These are phyloP conservation scores for Gallirallus australis DNA, from an alignment of 2,797 vertebrate genomes.

Conservation along the genomic window DNA sequence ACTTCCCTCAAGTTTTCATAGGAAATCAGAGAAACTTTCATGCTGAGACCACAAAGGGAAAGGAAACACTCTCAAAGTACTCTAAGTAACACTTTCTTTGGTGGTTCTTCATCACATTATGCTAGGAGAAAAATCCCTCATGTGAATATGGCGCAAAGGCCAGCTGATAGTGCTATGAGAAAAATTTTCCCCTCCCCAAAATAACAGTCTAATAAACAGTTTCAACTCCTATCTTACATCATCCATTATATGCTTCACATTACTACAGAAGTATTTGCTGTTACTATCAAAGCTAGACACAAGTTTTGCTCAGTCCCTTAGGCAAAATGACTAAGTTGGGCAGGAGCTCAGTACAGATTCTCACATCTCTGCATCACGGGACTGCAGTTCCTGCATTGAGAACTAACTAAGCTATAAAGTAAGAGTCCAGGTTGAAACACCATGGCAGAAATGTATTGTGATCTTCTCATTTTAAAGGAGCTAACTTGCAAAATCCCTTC, in stretches of 20 bases:
- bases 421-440: not conserved
- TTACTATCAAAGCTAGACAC: not conserved
- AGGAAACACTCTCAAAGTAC: not conserved
- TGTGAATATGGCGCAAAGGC: not conserved
- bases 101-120: not conserved
- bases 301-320: not conserved
- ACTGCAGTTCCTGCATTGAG: not conserved
- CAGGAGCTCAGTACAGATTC: not conserved
- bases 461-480: not conserved
- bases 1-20: not conserved
- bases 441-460: not conserved
- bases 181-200: not conserved
- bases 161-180: not conserved
- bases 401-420: slow-evolving; percentile 5
- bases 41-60: not conserved
- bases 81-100: not conserved
- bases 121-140: not conserved
- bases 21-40: not conserved
- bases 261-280: slow-evolving; percentile 24
- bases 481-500: slow-evolving; percentile 6
- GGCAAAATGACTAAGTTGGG: slow-evolving; percentile 6
- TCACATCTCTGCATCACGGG: not conserved
- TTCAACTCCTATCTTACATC: not conserved
- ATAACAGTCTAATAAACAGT: not conserved
- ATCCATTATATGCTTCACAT: not conserved